A percentile compares a stretch with the other conserved stretches of the same genome.
phyloP scores from a whole-genome alignment of 2,797 vertebrate genomes.

The Syngnathus rostellatus region DNA sequence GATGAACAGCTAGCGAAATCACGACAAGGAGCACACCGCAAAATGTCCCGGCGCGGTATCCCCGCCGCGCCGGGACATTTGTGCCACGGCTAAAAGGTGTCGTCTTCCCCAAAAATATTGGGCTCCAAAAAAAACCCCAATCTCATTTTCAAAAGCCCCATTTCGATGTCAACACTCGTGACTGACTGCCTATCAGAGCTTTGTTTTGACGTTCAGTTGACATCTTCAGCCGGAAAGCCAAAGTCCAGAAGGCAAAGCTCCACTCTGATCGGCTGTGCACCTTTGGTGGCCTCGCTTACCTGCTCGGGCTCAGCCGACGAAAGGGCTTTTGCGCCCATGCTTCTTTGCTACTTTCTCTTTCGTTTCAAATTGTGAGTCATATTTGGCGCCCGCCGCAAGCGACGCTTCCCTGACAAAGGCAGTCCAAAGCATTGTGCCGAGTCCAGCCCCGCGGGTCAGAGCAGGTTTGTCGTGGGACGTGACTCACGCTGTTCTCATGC shows the following conservation, averaged over 20 bases:
- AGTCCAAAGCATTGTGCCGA: slow-evolving; percentile 15
- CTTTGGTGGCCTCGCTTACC: no score
- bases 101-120: neutral
- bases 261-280: no score
- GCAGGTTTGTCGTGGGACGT: slow-evolving; percentile 13
- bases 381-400: neutral
- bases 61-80: slow-evolving; percentile 13
- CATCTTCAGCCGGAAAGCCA: no score
- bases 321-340: no score
- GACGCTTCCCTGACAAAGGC: slow-evolving; percentile 15
- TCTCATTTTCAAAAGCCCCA: no score
- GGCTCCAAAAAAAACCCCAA: no score
- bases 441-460: slow-evolving; percentile 27
- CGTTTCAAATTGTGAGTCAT: neutral
- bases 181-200: no score
- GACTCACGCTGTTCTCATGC: neutral
- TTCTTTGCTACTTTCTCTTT: neutral
- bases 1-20: slow-evolving; percentile 14
- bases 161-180: no score
- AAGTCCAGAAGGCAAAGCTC: no score
- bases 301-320: no score
- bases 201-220: no score
- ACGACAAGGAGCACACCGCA: slow-evolving; percentile 14
- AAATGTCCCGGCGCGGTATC: slow-evolving; percentile 14
- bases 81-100: slow-evolving; percentile 8